Evolutionary conservation across 2,888 invertebrate genomes (phyloP), one percentile per base, ranked within the genome.

Genomic region (Rhimphoctona megacephalus): DNA sequence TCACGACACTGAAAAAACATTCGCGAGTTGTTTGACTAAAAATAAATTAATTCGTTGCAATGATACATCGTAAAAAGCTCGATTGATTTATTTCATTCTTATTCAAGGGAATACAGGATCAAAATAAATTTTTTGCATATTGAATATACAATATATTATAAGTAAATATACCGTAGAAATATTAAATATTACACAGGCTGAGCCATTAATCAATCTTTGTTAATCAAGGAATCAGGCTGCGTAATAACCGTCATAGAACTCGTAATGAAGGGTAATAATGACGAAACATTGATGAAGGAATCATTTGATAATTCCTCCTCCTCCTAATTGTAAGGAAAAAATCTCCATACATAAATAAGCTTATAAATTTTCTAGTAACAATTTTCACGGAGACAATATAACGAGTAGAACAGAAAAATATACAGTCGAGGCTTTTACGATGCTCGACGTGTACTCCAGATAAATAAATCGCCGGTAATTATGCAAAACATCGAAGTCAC

Each of bases 381-480:
- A 72, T 33, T 49, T n/a, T n/a, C 33, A 33, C 19, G 0, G 52
- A 33, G 72, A 69, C 76, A n/a, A 70, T 52, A 22, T 30, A 30
- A 2, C 43, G 19, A 30, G 49, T 22, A 19, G 14, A 72, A 25
- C n/a, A 66, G 43, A 25, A 76, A 84, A 72, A 57, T 33, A 69
- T 73, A 80, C 33, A 66, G 33, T 49, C 43, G 54, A 67, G 54
- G 33, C 64, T 67, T 30, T 76, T 46, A 74, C 17, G 0, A 57
- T 46, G 33, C 81, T 61, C 39, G 22, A 54, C 84, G 81, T 80
- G 14, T 90, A 92, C 91, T 92, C 92, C 88, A 91, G 91, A 91
- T 92, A 91, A 92, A 92, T 92, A 91, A 82, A 92, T 92, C 85
- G 88, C 87, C 39, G 83, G 88, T 90, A 87, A 91, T 92, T 91